phyloP scores from a whole-genome alignment of 2,797 vertebrate species.

The Acanthurus tractus region DNA sequence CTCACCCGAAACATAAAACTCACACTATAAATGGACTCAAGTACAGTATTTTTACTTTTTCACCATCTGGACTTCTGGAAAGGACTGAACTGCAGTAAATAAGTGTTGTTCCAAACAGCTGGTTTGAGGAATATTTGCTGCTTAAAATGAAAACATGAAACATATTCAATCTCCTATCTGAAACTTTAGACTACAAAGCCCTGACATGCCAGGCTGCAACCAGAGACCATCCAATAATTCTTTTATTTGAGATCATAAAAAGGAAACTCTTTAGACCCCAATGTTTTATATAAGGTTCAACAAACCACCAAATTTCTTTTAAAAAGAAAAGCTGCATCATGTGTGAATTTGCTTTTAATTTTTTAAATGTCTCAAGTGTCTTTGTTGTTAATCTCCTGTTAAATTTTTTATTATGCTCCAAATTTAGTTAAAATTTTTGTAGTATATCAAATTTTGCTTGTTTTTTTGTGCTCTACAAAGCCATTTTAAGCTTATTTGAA shows the following conservation, averaged over 20 bases:
- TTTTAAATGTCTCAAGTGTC: too few relatives aligned
- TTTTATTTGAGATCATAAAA: not conserved
- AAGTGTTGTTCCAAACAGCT: constrained; percentile 31
- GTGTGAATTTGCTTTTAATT: too few relatives aligned
- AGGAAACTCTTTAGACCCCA: too few relatives aligned
- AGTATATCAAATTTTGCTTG: too few relatives aligned
- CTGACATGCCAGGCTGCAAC: not conserved
- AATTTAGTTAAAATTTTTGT: too few relatives aligned
- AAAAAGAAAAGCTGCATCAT: too few relatives aligned
- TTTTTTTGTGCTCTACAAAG: too few relatives aligned
- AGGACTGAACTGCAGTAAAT: not conserved
- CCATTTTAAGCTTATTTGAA: too few relatives aligned
- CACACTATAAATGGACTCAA: constrained; percentile 7
- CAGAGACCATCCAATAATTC: not conserved
- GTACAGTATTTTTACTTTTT: constrained; percentile 8
- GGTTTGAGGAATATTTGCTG: constrained; percentile 38
- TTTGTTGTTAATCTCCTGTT: too few relatives aligned
- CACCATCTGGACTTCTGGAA: constrained; percentile 19
- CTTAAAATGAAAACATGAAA: constrained; percentile 7
- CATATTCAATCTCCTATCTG: not conserved
- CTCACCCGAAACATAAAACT: constrained; percentile 46
- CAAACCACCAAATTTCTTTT: too few relatives aligned
- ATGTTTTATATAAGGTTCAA: not conserved
- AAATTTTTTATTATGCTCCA: too few relatives aligned
- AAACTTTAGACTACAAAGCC: not conserved